Conservation (phyloP, 1,140 invertebrate species). For the Orchestia grillus region DNA sequence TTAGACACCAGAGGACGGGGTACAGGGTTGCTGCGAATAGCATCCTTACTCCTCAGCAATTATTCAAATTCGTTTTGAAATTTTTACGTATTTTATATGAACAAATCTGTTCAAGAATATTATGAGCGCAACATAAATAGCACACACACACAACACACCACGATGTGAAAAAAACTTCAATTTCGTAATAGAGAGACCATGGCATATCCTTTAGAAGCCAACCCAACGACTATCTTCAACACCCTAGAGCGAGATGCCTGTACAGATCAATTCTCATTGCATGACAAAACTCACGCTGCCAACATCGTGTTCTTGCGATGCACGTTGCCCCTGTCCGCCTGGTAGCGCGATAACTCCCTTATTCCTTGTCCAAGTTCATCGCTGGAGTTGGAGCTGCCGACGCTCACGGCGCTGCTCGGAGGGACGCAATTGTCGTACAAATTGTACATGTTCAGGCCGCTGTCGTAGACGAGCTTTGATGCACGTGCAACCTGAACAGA, state of each 20-base stretch:
- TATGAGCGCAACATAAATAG: too few relatives aligned
- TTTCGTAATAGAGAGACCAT: too few relatives aligned
- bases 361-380: not conserved
- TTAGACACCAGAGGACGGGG: too few relatives aligned
- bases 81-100: too few relatives aligned
- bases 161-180: too few relatives aligned
- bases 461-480: conserved; percentile 16
- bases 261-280: not conserved
- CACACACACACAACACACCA: too few relatives aligned
- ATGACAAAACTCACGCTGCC: not conserved
- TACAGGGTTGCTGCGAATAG: too few relatives aligned
- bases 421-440: conserved; percentile 56
- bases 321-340: not conserved
- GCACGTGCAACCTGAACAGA: conserved; percentile 14
- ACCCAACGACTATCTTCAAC: not conserved
- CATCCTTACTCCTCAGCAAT: too few relatives aligned
- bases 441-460: conserved; percentile 57
- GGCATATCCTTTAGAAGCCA: too few relatives aligned
- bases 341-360: not conserved
- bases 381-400: not conserved
- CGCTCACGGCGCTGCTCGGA: conserved; percentile 5
- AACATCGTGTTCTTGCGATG: not conserved
- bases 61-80: too few relatives aligned
- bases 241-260: not conserved
- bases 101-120: too few relatives aligned